Conservation (phyloP, 2,113 vertebrate genomes). For the Clarias gariepinus region DNA sequence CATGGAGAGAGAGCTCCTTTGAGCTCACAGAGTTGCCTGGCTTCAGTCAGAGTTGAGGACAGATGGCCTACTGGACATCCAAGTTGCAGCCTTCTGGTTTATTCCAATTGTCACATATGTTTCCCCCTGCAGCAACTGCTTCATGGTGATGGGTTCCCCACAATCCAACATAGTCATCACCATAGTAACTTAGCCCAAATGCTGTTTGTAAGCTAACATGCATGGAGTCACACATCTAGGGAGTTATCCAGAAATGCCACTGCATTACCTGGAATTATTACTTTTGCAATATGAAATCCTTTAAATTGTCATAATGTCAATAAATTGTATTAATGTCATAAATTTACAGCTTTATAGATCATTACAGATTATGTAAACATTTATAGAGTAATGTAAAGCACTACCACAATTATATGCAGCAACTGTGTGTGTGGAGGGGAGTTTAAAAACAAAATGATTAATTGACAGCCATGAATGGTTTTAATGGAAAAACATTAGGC, state of each 20-base stretch:
- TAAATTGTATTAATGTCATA: background rate
- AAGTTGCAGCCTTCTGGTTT: slow-evolving; percentile 68
- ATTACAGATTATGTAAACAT: background rate
- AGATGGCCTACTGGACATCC: slow-evolving; percentile 76
- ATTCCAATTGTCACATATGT: slow-evolving; percentile 74
- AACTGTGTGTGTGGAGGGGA: too few relatives aligned
- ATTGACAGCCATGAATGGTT: too few relatives aligned
- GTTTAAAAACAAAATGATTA: background rate
- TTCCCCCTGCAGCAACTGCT: slow-evolving; percentile 68
- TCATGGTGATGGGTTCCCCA: slow-evolving; percentile 69
- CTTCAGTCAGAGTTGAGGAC: slow-evolving; percentile 58
- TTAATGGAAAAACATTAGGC: background rate
- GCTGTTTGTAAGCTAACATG: slow-evolving; percentile 9
- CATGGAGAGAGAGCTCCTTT: slow-evolving; percentile 55
- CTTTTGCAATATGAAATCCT: background rate
- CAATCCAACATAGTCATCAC: slow-evolving; percentile 63
- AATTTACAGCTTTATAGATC: background rate
- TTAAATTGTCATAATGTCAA: background rate
- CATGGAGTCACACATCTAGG: background rate
- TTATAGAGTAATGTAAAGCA: background rate
- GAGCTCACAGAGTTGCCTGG: slow-evolving; percentile 58
- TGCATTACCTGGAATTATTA: background rate
- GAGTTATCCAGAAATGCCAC: background rate
- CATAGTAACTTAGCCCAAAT: slow-evolving; percentile 59
- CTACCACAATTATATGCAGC: background rate